phyloP scores from a whole-genome alignment of 2,888 invertebrate species.

The Epicampocera succincta region DNA sequence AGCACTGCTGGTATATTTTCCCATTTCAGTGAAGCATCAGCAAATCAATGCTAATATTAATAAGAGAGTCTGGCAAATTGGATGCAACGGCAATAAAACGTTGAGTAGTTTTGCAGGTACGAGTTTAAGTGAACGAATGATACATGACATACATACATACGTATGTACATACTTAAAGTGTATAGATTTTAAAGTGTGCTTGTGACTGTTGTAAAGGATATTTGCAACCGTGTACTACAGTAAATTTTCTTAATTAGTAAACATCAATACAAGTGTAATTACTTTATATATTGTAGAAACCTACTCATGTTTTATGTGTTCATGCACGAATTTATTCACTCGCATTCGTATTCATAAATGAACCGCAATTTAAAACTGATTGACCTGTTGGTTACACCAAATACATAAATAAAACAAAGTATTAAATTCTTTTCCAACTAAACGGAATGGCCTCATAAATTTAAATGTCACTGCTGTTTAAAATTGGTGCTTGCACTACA shows the following conservation, averaged over 20 bases:
- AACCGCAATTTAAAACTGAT: conserved; percentile 31
- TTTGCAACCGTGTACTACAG: conserved; percentile 19
- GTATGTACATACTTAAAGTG: conserved; percentile 41
- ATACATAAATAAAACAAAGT: not conserved
- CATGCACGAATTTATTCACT: not conserved
- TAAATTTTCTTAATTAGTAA: conserved; percentile 60
- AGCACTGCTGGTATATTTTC: conserved; percentile 30
- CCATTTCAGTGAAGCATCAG: conserved; percentile 48
- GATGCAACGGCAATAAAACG: conserved; percentile 36
- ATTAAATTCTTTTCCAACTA: conserved; percentile 11
- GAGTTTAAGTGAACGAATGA: conserved; percentile 33
- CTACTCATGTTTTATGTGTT: not conserved
- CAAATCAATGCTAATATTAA: conserved; percentile 63
- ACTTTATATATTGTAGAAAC: not conserved
- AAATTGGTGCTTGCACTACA: too few relatives aligned
- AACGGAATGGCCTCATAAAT: not conserved
- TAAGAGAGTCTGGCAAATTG: conserved; percentile 57
- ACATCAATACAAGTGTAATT: conserved; percentile 29
- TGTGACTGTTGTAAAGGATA: not conserved
- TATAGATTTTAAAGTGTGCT: conserved; percentile 22
- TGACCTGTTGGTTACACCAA: conserved; percentile 42
- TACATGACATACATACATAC: too few relatives aligned
- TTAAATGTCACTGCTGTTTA: not conserved
- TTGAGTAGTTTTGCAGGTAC: conserved; percentile 21
- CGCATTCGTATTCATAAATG: conserved; percentile 11